phyloP scores from a whole-genome alignment of 2,113 vertebrate species.

The Alethe diademata region DNA sequence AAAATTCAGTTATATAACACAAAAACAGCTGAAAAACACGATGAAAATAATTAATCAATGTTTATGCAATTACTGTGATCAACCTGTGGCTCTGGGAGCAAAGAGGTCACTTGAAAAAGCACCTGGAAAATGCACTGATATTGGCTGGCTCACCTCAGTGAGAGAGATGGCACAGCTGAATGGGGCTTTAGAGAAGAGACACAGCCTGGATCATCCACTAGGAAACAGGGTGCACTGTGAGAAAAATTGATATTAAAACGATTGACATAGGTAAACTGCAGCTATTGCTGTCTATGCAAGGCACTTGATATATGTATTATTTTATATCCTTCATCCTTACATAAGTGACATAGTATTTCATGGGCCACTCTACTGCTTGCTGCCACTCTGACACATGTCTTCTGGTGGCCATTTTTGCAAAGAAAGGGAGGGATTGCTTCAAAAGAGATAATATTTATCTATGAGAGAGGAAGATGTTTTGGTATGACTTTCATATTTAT shows the following conservation, averaged over 20 bases:
- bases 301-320: not conserved
- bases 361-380: not conserved
- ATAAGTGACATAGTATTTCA: not conserved
- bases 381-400: not conserved
- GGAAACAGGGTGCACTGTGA: not conserved
- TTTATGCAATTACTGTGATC: not conserved
- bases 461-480: not conserved
- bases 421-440: not conserved
- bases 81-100: not conserved
- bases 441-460: slow-evolving; percentile 43
- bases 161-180: not conserved
- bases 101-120: not conserved
- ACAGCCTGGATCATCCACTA: not conserved
- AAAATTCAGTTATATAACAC: not conserved
- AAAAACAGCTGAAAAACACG: not conserved
- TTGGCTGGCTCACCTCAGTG: not conserved
- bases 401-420: not conserved
- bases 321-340: not conserved
- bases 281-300: not conserved
- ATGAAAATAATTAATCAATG: not conserved
- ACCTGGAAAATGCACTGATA: not conserved
- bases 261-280: not conserved
- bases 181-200: not conserved
- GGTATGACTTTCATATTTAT: slow-evolving; percentile 34
- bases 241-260: not conserved